Evolutionary conservation across 1,140 invertebrate species (phyloP).

Genomic region (Neocloeon triangulifer): DNA sequence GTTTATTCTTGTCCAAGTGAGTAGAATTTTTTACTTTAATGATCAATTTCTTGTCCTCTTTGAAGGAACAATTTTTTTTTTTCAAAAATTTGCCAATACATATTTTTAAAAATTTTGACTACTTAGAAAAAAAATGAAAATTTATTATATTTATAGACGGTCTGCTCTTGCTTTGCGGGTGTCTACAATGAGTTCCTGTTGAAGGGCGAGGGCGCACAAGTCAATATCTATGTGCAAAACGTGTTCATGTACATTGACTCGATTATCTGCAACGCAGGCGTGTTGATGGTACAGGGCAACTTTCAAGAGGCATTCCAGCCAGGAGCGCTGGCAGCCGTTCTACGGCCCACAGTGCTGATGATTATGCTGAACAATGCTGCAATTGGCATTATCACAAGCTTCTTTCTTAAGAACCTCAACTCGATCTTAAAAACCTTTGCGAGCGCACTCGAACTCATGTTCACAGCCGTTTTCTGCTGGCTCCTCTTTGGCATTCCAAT

Average conservation of each 20-base stretch:
- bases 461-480: slow-evolving; percentile 76
- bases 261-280: slow-evolving; percentile 61
- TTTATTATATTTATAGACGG: slow-evolving; percentile 40
- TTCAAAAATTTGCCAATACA: slow-evolving; percentile 1
- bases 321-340: slow-evolving; percentile 29
- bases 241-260: slow-evolving; percentile 92
- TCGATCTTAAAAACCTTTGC: slow-evolving; percentile 94
- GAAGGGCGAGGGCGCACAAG: slow-evolving; percentile 57
- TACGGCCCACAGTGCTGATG: slow-evolving; percentile 40
- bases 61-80: not conserved
- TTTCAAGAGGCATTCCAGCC: slow-evolving; percentile 28
- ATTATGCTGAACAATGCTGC: slow-evolving; percentile 78
- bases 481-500: slow-evolving; percentile 74
- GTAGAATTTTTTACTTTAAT: slow-evolving; percentile 4
- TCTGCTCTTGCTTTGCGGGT: slow-evolving; percentile 82
- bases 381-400: slow-evolving; percentile 81
- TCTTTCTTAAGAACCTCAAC: slow-evolving; percentile 81
- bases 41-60: not conserved
- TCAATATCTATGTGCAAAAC: slow-evolving; percentile 86
- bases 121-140: not conserved
- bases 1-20: slow-evolving; percentile 38
- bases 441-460: slow-evolving; percentile 75
- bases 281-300: slow-evolving; percentile 42
- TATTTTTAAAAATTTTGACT: no score
- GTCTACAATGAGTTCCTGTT: slow-evolving; percentile 92